These are phyloP conservation scores for Anser brachyrhynchus DNA, from an alignment of 2,113 vertebrate genomes.

Conservation along the genomic window DNA sequence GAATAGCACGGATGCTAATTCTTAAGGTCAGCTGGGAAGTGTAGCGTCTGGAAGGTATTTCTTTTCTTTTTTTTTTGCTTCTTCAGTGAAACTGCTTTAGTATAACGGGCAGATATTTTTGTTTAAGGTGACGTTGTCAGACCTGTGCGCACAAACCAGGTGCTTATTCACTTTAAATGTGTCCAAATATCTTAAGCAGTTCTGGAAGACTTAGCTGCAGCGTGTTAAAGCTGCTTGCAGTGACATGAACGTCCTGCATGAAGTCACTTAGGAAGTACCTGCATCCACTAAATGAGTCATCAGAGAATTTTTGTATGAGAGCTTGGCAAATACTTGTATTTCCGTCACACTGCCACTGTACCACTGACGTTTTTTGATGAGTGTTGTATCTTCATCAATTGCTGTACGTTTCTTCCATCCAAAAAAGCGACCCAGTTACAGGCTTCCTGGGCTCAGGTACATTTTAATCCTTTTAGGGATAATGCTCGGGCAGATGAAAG, in stretches of 20 bases:
- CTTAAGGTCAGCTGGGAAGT: fast-evolving
- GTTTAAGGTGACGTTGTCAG: not conserved
- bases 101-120: not conserved
- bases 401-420: not conserved
- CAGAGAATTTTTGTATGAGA: not conserved
- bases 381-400: not conserved
- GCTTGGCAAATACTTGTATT: not conserved
- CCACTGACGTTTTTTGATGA: not conserved
- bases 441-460: not conserved
- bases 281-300: not conserved
- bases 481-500: not conserved
- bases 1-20: not conserved
- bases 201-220: not conserved
- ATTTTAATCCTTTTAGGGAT: not conserved
- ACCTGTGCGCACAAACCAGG: not conserved
- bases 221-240: not conserved
- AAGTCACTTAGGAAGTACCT: not conserved
- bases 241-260: not conserved
- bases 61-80: not conserved
- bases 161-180: not conserved
- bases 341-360: not conserved
- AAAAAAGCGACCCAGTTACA: not conserved
- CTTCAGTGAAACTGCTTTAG: not conserved
- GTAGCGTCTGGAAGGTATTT: not conserved
- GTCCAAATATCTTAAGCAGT: not conserved